phyloP scores from a whole-genome alignment of 1,140 invertebrate species.

The Rhyacophila brunnea region DNA sequence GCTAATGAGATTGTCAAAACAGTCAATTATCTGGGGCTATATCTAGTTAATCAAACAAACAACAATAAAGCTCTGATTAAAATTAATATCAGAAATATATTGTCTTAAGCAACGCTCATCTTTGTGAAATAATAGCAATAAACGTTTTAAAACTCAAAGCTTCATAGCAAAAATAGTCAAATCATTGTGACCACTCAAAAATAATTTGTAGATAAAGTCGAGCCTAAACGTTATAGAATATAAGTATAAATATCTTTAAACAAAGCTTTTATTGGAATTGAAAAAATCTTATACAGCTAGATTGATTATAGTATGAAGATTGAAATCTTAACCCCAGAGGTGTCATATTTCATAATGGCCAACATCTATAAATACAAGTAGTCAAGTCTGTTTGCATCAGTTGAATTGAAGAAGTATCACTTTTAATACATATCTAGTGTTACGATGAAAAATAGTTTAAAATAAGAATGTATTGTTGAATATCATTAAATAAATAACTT shows the following conservation, averaged over 20 bases:
- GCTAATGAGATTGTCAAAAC: no score
- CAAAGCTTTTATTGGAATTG: constrained; percentile 25
- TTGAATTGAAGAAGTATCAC: no score
- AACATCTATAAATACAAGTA: constrained; percentile 19
- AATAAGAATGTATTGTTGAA: no score
- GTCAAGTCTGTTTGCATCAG: neutral
- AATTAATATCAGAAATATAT: no score
- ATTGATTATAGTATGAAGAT: constrained; percentile 26
- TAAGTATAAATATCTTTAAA: neutral
- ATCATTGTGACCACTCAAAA: constrained; percentile 16
- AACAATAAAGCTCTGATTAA: no score
- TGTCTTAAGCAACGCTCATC: no score
- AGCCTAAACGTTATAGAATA: constrained; percentile 8
- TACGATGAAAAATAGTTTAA: no score
- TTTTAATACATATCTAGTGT: no score
- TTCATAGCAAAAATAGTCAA: constrained; percentile 1
- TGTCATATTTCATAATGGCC: constrained; percentile 5
- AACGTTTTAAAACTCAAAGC: neutral
- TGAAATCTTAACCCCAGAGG: constrained; percentile 10
- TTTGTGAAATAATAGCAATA: neutral
- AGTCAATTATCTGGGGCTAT: no score
- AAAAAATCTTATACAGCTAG: constrained; percentile 15
- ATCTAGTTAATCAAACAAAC: no score
- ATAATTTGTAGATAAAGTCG: constrained; percentile 20
- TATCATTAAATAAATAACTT: no score